phyloP scores from a whole-genome alignment of 2,888 invertebrate species.

The Brachyptera putata region DNA sequence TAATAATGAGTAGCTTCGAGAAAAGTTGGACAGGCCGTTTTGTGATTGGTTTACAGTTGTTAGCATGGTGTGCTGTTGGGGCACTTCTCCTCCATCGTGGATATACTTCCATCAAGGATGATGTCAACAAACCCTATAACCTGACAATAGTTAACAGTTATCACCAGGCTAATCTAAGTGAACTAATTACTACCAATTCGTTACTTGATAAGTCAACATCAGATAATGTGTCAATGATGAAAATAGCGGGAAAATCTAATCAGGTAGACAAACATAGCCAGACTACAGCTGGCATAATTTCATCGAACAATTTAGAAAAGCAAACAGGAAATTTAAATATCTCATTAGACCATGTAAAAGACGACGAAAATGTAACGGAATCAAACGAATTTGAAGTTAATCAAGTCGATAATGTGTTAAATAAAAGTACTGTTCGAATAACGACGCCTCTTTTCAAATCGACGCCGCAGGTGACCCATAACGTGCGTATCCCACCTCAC shows the following conservation, averaged over 20 bases:
- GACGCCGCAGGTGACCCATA: neutral
- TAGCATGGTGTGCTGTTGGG: conserved; percentile 29
- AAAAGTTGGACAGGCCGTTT: conserved; percentile 22
- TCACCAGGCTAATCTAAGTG: neutral
- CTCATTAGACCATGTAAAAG: neutral
- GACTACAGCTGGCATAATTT: too few species aligned
- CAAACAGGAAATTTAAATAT: too few species aligned
- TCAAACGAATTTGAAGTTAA: too few species aligned
- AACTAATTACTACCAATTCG: neutral
- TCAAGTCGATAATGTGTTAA: too few species aligned
- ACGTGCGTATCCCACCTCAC: conserved; percentile 2
- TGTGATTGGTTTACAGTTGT: conserved; percentile 28
- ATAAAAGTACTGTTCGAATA: neutral
- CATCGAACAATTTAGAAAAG: too few species aligned
- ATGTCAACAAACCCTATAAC: neutral
- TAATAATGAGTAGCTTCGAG: conserved; percentile 16
- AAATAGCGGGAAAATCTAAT: too few species aligned
- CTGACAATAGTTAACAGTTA: neutral
- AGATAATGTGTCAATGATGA: neutral
- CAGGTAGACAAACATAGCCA: too few species aligned
- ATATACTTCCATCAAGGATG: conserved; percentile 16
- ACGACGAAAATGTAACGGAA: neutral
- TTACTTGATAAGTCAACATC: neutral
- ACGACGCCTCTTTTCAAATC: neutral
- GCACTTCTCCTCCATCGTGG: conserved; percentile 29